Evolutionary conservation across 2,797 vertebrate genomes (phyloP), one percentile per base, ranked within the genome.

Genomic region (Tragopan temminckii): DNA sequence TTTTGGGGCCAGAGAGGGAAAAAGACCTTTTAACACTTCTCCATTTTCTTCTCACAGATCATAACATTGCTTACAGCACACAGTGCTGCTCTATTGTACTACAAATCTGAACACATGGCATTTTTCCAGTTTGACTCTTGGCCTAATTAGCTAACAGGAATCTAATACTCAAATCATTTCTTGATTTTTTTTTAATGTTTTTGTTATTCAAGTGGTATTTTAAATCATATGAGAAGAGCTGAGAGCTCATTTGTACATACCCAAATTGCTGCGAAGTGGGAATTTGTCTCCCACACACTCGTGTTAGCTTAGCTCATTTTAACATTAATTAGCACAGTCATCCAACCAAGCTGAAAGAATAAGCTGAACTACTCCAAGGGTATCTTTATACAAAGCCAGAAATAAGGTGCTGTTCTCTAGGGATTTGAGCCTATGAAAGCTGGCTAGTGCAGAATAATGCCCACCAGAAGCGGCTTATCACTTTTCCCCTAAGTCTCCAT

Each of bases 51-150:
- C 59, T 57, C 36, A 80, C 48, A 92, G 61, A 66, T 24, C 15
- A n/a, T 59, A 70, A 43, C 42, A 35, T 50, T 69, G 17, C 40
- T 83, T 50, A 87, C 24, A 46, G 70, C 27, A 55, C 29, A 79
- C 24, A 70, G 19, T 40, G 57, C 7, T 42, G 12, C 46, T 80
- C 40, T 29, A 38, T 29, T 87, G 46, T 61, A 58, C 62, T 90
- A 55, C 72, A 57, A 45, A 91, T 72, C 70, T 50, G 53, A 90
- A 48, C 11, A 16, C 17, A 55, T 0, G 3, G 4, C 11, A 63
- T 89, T 95, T 92, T 78, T 72, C 70, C 40, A 83, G 25, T 82
- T 81, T 63, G 55, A 48, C 57, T 81, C n/a, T 80, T 33, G 9
- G 20, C 20, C 85, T 90, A 79, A 80, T 84, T 72, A 94, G 74